phyloP scores from a whole-genome alignment of 2,797 vertebrate species.

The Phoebastria nigripes region DNA sequence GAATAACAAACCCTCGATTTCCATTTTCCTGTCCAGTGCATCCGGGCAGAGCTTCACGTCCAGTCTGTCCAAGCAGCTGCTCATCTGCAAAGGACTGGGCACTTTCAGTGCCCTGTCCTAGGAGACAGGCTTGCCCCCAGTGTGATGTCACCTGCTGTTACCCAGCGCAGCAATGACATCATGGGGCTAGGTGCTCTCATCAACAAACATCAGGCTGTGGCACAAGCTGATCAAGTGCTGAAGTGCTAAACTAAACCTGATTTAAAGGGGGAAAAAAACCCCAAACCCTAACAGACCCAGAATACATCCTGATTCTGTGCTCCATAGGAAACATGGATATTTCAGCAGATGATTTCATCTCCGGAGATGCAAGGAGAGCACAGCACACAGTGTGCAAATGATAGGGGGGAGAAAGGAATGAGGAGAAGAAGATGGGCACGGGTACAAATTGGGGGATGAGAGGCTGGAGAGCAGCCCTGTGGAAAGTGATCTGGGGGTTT shows the following conservation, averaged over 20 bases:
- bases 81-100: not conserved
- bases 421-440: not conserved
- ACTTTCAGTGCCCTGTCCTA: not conserved
- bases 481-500: too few species aligned
- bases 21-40: not conserved
- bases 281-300: not conserved
- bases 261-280: rapidly evolving
- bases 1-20: not conserved
- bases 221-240: not conserved
- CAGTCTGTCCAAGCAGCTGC: not conserved
- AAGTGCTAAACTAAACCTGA: not conserved
- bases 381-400: not conserved
- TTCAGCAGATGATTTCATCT: not conserved
- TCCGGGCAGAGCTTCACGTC: rapidly evolving
- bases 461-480: too few species aligned
- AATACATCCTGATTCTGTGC: not conserved
- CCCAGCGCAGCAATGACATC: rapidly evolving
- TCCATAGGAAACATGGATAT: not conserved
- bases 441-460: too few species aligned
- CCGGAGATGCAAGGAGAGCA: not conserved
- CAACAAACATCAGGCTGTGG: not conserved
- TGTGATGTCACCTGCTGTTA: not conserved
- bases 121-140: not conserved
- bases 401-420: not conserved
- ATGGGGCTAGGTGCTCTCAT: not conserved